Conservation (phyloP, 2,888 invertebrate species). For the Ichneumoninae sp. region DNA sequence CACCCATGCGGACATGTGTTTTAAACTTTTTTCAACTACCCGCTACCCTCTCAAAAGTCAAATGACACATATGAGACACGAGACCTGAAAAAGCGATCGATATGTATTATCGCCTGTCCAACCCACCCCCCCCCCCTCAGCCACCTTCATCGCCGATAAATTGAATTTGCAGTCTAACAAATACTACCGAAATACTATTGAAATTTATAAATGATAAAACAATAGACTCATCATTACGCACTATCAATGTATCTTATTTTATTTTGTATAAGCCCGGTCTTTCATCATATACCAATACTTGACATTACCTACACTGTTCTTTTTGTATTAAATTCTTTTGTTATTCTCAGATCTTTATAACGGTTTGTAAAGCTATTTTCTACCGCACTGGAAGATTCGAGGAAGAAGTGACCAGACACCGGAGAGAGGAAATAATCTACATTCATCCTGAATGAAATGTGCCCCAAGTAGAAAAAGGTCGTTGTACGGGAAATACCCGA, state of each 20-base stretch:
- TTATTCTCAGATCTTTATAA: constrained; percentile 17
- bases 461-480: constrained; percentile 46
- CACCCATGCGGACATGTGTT: not conserved
- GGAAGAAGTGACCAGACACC: not conserved
- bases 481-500: constrained; percentile 42
- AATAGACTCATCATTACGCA: not conserved
- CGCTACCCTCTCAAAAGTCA: constrained; percentile 4
- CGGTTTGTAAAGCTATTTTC: constrained; percentile 27
- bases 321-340: not conserved
- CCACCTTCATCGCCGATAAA: not conserved
- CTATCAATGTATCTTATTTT: not conserved
- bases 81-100: not conserved
- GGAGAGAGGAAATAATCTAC: constrained; percentile 54
- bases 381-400: constrained; percentile 3
- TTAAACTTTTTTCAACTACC: not conserved
- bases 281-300: not conserved
- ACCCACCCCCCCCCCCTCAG: no score
- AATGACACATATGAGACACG: no score
- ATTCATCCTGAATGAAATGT: constrained; percentile 22
- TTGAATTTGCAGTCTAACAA: not conserved
- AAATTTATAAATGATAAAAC: not conserved
- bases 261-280: not conserved
- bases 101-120: not conserved
- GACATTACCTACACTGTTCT: not conserved
- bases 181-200: not conserved